These are phyloP conservation scores for Lynx canadensis DNA, from an alignment of 2,113 vertebrate genomes.

Conservation along the genomic window DNA sequence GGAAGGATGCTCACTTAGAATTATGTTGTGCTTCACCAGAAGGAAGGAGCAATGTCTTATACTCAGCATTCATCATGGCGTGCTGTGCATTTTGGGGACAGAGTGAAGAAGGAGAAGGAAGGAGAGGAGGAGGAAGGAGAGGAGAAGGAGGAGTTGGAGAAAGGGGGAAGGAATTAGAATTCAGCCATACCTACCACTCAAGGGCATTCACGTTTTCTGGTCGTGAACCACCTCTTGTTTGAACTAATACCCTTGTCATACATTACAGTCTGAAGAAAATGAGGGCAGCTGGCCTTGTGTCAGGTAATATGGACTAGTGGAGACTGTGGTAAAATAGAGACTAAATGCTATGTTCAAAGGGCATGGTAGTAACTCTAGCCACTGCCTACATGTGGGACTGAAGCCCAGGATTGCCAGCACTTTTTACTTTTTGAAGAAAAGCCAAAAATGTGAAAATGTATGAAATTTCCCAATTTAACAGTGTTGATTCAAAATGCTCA, in stretches of 20 bases:
- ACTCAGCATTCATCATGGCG: neutral
- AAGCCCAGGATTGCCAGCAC: neutral
- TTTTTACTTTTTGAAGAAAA: neutral
- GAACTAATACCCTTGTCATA: neutral
- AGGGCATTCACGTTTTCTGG: neutral
- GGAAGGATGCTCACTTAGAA: neutral
- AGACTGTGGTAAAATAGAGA: neutral
- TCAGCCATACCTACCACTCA: neutral
- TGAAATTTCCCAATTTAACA: slow-evolving; percentile 19
- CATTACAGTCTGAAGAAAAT: neutral
- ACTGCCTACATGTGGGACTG: neutral
- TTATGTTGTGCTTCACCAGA: neutral
- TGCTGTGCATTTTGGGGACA: neutral
- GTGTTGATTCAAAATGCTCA: slow-evolving; percentile 30
- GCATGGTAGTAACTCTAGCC: neutral
- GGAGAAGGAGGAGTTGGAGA: neutral
- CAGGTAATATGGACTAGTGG: neutral
- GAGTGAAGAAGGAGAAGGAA: neutral
- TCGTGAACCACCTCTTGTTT: neutral
- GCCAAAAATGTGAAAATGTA: neutral
- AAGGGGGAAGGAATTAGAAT: neutral
- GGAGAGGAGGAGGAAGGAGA: neutral
- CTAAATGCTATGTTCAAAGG: neutral
- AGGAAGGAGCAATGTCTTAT: neutral
- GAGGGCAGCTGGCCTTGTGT: neutral